A percentile compares a stretch with the other conserved stretches of the same genome.
Conservation (phyloP, 2,888 invertebrate genomes). For the Polymixis flavicincta region DNA sequence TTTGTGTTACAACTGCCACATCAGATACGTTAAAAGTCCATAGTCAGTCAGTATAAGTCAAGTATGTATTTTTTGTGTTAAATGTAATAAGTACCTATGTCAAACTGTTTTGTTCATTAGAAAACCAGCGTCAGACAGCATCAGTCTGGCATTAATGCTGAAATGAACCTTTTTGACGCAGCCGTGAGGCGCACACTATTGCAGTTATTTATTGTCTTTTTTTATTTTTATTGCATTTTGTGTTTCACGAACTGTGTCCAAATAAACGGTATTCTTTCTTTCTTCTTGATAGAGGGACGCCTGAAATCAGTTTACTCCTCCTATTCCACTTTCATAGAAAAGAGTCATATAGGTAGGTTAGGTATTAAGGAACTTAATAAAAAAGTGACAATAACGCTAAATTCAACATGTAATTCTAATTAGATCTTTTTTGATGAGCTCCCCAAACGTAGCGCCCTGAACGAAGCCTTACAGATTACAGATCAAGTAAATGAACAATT, state of each 20-base stretch:
- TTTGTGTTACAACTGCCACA: neutral
- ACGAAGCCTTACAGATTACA: slow-evolving; percentile 48
- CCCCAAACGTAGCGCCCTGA: slow-evolving; percentile 5
- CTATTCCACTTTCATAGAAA: neutral
- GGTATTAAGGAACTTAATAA: neutral
- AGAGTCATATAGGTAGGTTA: no score
- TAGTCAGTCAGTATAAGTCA: neutral
- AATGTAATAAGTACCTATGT: no score
- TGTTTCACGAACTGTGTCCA: no score
- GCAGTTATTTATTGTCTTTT: no score
- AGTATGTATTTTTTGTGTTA: no score
- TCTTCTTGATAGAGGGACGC: neutral
- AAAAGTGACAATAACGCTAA: neutral
- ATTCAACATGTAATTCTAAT: neutral
- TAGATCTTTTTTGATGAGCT: slow-evolving; percentile 15
- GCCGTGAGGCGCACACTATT: no score
- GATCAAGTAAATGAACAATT: slow-evolving; percentile 13
- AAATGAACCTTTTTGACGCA: no score
- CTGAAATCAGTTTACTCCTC: neutral
- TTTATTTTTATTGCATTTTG: no score
- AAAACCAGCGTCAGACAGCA: no score
- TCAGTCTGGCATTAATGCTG: no score
- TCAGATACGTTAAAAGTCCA: neutral
- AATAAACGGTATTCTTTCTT: no score
- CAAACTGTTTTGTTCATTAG: no score